phyloP scores from a whole-genome alignment of 2,888 invertebrate genomes.

The Gonocerus acuteangulatus region DNA sequence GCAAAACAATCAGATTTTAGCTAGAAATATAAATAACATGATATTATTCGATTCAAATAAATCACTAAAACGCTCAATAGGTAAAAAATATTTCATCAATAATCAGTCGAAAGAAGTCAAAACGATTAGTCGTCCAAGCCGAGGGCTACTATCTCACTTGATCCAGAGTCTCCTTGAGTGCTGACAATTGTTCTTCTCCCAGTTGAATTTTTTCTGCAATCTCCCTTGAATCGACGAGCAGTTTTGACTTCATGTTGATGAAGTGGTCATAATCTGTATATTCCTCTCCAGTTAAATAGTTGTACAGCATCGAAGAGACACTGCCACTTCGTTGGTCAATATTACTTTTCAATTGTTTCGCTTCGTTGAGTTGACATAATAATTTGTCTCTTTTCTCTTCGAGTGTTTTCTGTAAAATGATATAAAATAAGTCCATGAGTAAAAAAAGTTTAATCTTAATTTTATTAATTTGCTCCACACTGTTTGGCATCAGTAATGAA shows the following conservation, averaged over 20 bases:
- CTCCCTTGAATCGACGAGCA: constrained; percentile 73
- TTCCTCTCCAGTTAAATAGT: constrained; percentile 63
- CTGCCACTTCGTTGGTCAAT: constrained; percentile 68
- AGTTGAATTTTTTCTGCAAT: constrained; percentile 74
- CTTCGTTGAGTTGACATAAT: constrained; percentile 70
- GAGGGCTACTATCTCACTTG: constrained; percentile 32
- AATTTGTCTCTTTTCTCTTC: constrained; percentile 69
- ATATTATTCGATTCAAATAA: neutral
- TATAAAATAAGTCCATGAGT: neutral
- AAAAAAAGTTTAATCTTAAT: too few relatives aligned
- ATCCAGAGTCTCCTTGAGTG: constrained; percentile 54
- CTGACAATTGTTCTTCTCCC: constrained; percentile 69
- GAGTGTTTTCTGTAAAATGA: constrained; percentile 53
- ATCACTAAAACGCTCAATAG: constrained; percentile 1
- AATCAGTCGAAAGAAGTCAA: constrained; percentile 12
- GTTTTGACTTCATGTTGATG: constrained; percentile 77
- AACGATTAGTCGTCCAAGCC: neutral
- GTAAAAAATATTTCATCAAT: neutral
- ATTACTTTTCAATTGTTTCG: constrained; percentile 69
- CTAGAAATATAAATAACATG: constrained; percentile 12
- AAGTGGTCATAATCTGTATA: constrained; percentile 75
- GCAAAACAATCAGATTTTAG: neutral
- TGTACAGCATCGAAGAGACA: constrained; percentile 61
- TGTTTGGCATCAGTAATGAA: too few relatives aligned
- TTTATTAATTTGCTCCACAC: too few relatives aligned